Evolutionary conservation across 2,797 vertebrate genomes (phyloP), one percentile per base, ranked within the genome.

Genomic region (Hippoglossus hippoglossus): DNA sequence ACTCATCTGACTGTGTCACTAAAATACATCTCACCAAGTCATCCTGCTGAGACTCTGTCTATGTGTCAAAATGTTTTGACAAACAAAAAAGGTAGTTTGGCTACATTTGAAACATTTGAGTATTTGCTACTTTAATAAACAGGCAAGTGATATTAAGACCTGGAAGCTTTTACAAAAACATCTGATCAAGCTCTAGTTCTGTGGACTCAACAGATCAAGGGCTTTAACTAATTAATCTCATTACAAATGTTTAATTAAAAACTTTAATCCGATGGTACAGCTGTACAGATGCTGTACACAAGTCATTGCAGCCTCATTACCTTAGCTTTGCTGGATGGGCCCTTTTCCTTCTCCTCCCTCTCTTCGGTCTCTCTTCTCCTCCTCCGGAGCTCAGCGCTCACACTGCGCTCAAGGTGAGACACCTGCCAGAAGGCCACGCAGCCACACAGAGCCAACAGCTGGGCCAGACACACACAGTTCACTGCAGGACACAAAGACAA

Each of bases 401-500:
- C 94, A 0, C 96, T 95, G 80, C 96, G 93, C 84, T 99, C 98
- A 81, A 99, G 91, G 85, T 99, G 94, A 0, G 93, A 95, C 62
- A 99, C 93, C 91, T 99, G 97, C 94, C 96, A 97, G 85, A 99
- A 91, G 16, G 96, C 97, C 86, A 99, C 96, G 7, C 96, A 91
- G 66, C 98, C 98, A 75, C 94, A 96, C 55, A 98, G 93, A 28
- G 97, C 95, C 75, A 99, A 77, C 79, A 99, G 89, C 88, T 97
- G 96, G 71, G 95, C 90, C 95, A 95, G 61, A 92, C 92, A 89
- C 75, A 83, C 65, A 66, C 91, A 93, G 90, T 87, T 93, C 86
- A 95, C 96, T 96, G 78, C 39, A 70, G 51, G 68, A 53, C 53
- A 80, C 64, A 82, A 18, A 75, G 15, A 44, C 55, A 82, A 41